A percentile compares a stretch with the other conserved stretches of the same genome.
phyloP scores from a whole-genome alignment of 2,888 invertebrate species.

The Luffia ferchaultella region DNA sequence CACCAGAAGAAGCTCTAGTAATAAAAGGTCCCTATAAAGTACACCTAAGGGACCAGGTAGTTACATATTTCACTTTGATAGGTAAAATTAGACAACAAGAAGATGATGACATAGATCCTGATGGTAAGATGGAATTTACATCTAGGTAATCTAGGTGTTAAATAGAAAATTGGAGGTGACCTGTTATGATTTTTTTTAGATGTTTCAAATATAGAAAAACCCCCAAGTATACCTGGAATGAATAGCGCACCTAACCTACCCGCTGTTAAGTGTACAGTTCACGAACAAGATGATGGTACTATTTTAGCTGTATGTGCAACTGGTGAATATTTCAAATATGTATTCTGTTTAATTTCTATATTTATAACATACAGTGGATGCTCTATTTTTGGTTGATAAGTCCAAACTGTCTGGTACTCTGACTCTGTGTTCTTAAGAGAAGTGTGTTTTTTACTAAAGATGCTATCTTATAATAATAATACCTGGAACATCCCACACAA shows the following conservation, averaged over 20 bases:
- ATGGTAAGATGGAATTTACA: too few relatives aligned
- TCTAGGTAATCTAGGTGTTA: too few relatives aligned
- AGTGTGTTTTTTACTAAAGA: too few relatives aligned
- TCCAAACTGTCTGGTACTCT: too few relatives aligned
- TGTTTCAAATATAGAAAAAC: conserved; percentile 72
- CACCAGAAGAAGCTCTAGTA: conserved; percentile 68
- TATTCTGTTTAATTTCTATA: not conserved
- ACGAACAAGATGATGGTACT: conserved; percentile 93
- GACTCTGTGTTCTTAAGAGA: too few relatives aligned
- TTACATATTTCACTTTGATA: conserved; percentile 85
- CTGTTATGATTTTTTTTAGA: conserved; percentile 72
- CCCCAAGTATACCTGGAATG: conserved; percentile 57
- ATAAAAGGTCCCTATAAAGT: conserved; percentile 87
- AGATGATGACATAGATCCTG: conserved; percentile 61
- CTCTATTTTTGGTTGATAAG: too few relatives aligned
- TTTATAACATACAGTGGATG: too few relatives aligned
- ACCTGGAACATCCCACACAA: too few relatives aligned
- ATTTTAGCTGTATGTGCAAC: conserved; percentile 90
- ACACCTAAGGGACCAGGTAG: conserved; percentile 77
- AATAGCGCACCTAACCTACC: conserved; percentile 52
- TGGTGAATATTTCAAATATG: conserved; percentile 25
- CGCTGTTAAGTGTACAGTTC: conserved; percentile 71
- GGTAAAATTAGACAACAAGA: conserved; percentile 66
- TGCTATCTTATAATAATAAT: too few relatives aligned
- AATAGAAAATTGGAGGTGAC: too few relatives aligned